A percentile compares a stretch with the other conserved stretches of the same genome.
phyloP scores from a whole-genome alignment of 2,113 vertebrate species.

The Phalacrocorax carbo region DNA sequence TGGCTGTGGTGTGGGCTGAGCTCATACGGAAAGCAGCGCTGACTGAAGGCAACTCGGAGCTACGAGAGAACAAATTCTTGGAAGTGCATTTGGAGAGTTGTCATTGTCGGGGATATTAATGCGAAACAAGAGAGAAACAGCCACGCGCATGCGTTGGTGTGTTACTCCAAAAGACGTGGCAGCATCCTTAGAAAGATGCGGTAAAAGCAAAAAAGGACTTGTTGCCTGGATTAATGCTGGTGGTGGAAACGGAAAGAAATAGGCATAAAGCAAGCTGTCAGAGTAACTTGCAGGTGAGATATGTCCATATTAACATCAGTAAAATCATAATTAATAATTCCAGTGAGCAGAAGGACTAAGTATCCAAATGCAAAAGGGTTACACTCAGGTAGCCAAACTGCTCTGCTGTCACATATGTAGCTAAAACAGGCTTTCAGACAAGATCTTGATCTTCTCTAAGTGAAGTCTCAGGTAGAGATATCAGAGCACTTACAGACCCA shows the following conservation, averaged over 20 bases:
- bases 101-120: accelerated
- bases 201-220: background rate
- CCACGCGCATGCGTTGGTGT: accelerated
- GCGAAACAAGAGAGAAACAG: background rate
- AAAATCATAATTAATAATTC: background rate
- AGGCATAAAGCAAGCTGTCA: background rate
- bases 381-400: background rate
- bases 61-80: background rate
- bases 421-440: background rate
- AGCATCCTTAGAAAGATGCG: background rate
- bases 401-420: background rate
- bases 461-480: background rate
- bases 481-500: background rate
- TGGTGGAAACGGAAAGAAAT: background rate
- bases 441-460: background rate
- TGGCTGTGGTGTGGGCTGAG: constrained; percentile 7
- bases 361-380: accelerated
- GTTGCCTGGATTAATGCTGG: background rate
- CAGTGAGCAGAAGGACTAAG: background rate
- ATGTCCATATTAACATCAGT: background rate
- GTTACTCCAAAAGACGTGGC: background rate
- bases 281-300: background rate
- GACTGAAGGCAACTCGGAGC: background rate
- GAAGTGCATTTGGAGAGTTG: background rate
- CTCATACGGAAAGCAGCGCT: background rate